phyloP scores from a whole-genome alignment of 2,888 invertebrate genomes.

The Aporophyla nigra region DNA sequence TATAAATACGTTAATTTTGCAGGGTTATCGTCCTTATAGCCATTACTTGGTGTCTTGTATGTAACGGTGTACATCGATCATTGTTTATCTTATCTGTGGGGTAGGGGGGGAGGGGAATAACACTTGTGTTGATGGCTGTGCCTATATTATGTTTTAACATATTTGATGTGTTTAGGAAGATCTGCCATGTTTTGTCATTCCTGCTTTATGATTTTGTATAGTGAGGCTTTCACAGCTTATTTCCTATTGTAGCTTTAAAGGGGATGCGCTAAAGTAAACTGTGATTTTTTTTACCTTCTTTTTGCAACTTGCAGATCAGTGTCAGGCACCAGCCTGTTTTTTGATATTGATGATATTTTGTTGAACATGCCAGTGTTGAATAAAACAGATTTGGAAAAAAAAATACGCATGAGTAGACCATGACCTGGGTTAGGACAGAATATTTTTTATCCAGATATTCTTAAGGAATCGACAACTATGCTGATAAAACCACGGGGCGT shows the following conservation, averaged over 20 bases:
- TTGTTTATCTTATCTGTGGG: slow-evolving; percentile 54
- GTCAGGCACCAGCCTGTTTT: too few species aligned
- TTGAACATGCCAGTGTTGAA: too few species aligned
- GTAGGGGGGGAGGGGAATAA: slow-evolving; percentile 28
- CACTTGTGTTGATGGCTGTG: slow-evolving; percentile 27
- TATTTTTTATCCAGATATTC: not conserved
- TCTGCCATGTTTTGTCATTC: slow-evolving; percentile 6
- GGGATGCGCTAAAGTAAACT: too few species aligned
- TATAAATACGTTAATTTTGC: slow-evolving; percentile 50
- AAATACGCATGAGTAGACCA: too few species aligned
- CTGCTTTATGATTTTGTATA: not conserved
- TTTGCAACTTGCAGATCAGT: too few species aligned
- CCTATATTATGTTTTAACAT: slow-evolving; percentile 17
- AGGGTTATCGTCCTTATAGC: slow-evolving; percentile 20
- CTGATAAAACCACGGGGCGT: not conserved
- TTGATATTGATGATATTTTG: too few species aligned
- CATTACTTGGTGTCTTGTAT: slow-evolving; percentile 36
- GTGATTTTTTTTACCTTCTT: too few species aligned
- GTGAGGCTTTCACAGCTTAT: not conserved
- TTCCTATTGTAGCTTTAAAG: too few species aligned
- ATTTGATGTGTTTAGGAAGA: not conserved
- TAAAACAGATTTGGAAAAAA: too few species aligned
- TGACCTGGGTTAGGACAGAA: too few species aligned
- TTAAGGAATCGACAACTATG: not conserved
- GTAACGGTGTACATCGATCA: slow-evolving; percentile 45